Evolutionary conservation across 2,888 invertebrate genomes (phyloP).

Genomic region (Busseola fusca): DNA sequence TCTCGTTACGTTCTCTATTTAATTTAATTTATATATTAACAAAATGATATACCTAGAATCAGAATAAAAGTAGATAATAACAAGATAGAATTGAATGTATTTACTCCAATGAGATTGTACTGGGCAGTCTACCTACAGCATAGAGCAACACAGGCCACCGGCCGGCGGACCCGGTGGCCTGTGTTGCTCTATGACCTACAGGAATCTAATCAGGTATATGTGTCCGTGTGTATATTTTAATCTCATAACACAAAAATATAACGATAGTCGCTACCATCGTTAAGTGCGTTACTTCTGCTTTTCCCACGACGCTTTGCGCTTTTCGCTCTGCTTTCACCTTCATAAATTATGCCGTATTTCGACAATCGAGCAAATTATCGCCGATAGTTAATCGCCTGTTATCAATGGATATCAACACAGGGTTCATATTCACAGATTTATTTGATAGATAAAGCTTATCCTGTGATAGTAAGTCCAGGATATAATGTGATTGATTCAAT

Average conservation of each 20-base stretch:
- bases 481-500: slow-evolving; percentile 26
- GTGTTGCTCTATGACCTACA: no score
- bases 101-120: background rate
- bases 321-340: background rate
- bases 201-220: background rate
- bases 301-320: background rate
- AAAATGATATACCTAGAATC: background rate
- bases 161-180: no score
- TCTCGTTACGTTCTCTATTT: background rate
- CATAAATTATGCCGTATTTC: background rate
- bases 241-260: background rate
- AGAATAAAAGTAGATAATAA: background rate
- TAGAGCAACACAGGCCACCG: no score
- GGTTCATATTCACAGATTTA: slow-evolving; percentile 45
- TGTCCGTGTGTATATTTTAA: background rate
- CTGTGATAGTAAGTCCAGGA: slow-evolving; percentile 22
- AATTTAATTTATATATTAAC: background rate
- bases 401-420: slow-evolving; percentile 47
- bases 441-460: slow-evolving; percentile 52
- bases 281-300: background rate
- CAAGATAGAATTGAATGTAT: background rate
- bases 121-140: background rate
- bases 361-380: slow-evolving; percentile 29
- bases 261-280: background rate
- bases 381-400: slow-evolving; percentile 38